A percentile compares a stretch with the other conserved stretches of the same genome.
Evolutionary conservation across 92 coral and sea anemone genomes (phyloP).

Genomic region (Zoanthus sociatus): DNA sequence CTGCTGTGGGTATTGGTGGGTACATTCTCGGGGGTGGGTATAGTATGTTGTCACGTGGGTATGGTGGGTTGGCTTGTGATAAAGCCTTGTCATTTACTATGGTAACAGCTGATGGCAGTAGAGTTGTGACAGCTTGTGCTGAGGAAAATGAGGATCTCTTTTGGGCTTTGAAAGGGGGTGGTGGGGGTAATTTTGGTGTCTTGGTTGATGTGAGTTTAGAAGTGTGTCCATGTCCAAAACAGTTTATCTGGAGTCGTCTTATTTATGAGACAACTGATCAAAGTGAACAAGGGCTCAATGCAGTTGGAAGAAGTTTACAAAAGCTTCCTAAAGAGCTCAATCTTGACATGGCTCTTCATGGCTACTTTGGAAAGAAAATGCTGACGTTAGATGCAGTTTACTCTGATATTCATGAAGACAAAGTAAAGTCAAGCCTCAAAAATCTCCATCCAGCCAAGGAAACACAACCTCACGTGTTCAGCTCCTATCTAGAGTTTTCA

Average conservation of each 20-base stretch:
- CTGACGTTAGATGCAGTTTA: slow-evolving; percentile 58
- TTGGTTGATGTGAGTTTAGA: slow-evolving; percentile 77
- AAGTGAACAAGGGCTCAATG: slow-evolving; percentile 65
- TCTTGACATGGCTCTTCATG: slow-evolving; percentile 84
- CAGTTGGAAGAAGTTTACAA: slow-evolving; percentile 58
- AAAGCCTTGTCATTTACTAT: slow-evolving; percentile 80
- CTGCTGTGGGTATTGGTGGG: slow-evolving; percentile 88
- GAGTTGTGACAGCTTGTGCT: slow-evolving; percentile 66
- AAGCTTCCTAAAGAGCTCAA: slow-evolving; percentile 65
- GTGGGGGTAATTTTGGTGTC: slow-evolving; percentile 88
- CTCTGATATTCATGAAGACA: slow-evolving; percentile 77
- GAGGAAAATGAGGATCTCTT: slow-evolving; percentile 78
- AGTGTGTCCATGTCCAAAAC: slow-evolving; percentile 69
- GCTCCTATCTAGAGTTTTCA: slow-evolving; percentile 70
- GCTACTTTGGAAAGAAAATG: slow-evolving; percentile 83
- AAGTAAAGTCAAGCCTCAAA: slow-evolving; percentile 62
- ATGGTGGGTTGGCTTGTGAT: slow-evolving; percentile 84
- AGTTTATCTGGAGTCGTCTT: slow-evolving; percentile 79
- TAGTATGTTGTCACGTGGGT: slow-evolving; percentile 90
- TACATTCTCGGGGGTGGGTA: slow-evolving; percentile 91
- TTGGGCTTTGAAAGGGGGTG: slow-evolving; percentile 92
- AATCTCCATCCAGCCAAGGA: slow-evolving; percentile 72
- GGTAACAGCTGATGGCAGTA: slow-evolving; percentile 82
- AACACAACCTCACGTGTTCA: slow-evolving; percentile 54
- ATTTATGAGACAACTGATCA: slow-evolving; percentile 62